Conservation (phyloP, 2,113 vertebrate genomes). For the Tenebrosternarchus preto region DNA sequence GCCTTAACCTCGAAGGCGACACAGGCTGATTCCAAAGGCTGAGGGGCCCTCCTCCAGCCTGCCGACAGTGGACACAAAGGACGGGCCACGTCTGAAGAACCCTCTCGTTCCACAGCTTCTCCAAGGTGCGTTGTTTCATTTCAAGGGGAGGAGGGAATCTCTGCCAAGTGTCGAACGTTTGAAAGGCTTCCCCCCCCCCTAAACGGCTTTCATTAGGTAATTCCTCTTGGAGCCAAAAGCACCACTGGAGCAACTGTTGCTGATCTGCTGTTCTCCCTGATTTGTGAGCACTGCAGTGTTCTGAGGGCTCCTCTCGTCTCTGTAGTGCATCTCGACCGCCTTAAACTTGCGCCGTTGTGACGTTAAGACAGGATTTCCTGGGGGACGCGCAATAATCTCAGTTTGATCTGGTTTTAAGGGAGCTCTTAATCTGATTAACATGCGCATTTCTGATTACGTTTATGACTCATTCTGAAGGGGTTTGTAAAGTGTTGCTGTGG, state of each 20-base stretch:
- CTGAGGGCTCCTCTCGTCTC: too few species aligned
- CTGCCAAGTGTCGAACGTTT: constrained; percentile 14
- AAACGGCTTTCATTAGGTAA: constrained; percentile 22
- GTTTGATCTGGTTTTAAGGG: not conserved
- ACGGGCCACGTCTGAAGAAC: constrained; percentile 14
- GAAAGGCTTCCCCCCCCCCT: constrained; percentile 5
- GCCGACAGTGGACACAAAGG: constrained; percentile 17
- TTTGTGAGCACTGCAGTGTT: too few species aligned
- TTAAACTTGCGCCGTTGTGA: too few species aligned
- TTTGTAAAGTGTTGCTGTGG: not conserved
- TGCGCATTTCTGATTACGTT: too few species aligned
- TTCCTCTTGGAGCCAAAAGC: constrained; percentile 1
- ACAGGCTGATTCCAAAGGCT: constrained; percentile 14
- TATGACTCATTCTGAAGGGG: not conserved
- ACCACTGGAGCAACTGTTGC: not conserved
- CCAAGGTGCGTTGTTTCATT: constrained; percentile 20
- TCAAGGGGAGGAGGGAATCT: constrained; percentile 22
- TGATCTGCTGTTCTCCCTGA: not conserved
- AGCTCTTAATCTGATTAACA: too few species aligned
- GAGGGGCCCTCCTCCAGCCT: constrained; percentile 30
- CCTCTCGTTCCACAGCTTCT: constrained; percentile 28
- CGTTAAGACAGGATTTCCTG: too few species aligned
- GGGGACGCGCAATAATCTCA: too few species aligned
- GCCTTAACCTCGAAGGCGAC: not conserved
- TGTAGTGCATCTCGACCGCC: too few species aligned